These are phyloP conservation scores for Turritopsis rubra DNA, from an alignment of 30 jellyfish, hydroid and myxozoan genomes.

Conservation along the genomic window DNA sequence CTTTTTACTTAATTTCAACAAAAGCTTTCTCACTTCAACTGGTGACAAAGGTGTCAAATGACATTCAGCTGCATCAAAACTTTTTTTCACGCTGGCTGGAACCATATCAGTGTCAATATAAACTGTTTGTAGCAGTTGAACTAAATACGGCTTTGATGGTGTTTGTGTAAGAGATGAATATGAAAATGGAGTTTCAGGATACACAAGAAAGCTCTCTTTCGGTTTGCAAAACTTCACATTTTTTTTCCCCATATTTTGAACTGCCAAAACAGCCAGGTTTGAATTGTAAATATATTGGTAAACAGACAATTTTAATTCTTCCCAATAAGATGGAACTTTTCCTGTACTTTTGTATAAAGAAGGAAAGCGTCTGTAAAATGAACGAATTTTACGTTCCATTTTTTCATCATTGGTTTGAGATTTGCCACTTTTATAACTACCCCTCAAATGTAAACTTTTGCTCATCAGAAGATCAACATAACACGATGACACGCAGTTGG, in stretches of 20 bases:
- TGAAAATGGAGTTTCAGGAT: not conserved
- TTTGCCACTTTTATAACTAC: not conserved
- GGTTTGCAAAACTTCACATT: not conserved
- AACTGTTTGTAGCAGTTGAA: not conserved
- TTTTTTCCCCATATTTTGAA: not conserved
- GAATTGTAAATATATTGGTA: not conserved
- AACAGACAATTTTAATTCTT: not conserved
- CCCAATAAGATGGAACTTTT: not conserved
- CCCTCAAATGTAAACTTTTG: not conserved
- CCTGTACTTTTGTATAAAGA: not conserved
- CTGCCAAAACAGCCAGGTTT: not conserved
- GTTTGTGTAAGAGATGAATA: not conserved
- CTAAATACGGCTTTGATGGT: not conserved
- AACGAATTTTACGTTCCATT: not conserved
- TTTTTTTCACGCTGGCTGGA: not conserved
- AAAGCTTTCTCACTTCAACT: slow-evolving; percentile 20
- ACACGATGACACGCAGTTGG: slow-evolving; percentile 53
- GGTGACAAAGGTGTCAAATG: slow-evolving; percentile 40
- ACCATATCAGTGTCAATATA: not conserved
- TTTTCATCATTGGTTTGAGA: no score
- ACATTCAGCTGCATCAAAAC: slow-evolving; percentile 34
- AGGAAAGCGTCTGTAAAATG: not conserved
- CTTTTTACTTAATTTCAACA: slow-evolving; percentile 6
- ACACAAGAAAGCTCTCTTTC: not conserved
- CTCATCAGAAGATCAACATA: slow-evolving; percentile 27